Conservation (phyloP, 2,797 vertebrate genomes). For the Cynodonichthys magdalenae region DNA sequence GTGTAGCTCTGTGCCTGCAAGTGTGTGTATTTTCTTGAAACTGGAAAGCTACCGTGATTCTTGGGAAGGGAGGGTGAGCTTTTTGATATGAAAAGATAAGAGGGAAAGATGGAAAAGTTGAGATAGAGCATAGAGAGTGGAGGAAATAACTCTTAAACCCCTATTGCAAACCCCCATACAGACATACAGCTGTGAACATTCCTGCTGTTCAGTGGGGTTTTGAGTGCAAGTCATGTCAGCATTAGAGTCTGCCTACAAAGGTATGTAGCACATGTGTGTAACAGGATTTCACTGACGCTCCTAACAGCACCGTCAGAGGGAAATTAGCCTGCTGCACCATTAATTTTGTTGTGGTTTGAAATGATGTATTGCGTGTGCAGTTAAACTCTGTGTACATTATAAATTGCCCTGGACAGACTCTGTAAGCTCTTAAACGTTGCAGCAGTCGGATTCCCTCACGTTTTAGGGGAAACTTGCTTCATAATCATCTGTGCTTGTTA, state of each 20-base stretch:
- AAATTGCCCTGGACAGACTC: slow-evolving; percentile 37
- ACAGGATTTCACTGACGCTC: slow-evolving; percentile 57
- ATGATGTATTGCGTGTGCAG: slow-evolving; percentile 44
- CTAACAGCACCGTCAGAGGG: slow-evolving; percentile 41
- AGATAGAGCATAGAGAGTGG: slow-evolving; percentile 36
- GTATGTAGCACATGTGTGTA: slow-evolving; percentile 62
- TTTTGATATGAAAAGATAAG: slow-evolving; percentile 62
- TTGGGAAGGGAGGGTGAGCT: slow-evolving; percentile 35
- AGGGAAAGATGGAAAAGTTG: slow-evolving; percentile 29
- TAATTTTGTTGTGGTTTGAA: slow-evolving; percentile 53
- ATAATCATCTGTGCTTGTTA: slow-evolving; percentile 56
- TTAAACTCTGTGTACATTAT: slow-evolving; percentile 44
- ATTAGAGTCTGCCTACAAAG: slow-evolving; percentile 31
- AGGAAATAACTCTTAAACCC: slow-evolving; percentile 48
- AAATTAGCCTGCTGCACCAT: slow-evolving; percentile 54
- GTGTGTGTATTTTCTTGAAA: slow-evolving; percentile 35
- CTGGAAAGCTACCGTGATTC: slow-evolving; percentile 40
- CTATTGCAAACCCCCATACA: slow-evolving; percentile 17
- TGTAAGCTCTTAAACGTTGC: slow-evolving; percentile 30
- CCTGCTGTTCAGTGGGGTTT: slow-evolving; percentile 54
- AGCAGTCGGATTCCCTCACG: slow-evolving; percentile 53
- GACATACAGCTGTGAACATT: slow-evolving; percentile 65
- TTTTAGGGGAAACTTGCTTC: slow-evolving; percentile 35
- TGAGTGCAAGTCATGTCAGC: slow-evolving; percentile 57
- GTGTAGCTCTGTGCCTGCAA: slow-evolving; percentile 32